Conservation (phyloP, 2,797 vertebrate genomes). For the Myotis vivesi region DNA sequence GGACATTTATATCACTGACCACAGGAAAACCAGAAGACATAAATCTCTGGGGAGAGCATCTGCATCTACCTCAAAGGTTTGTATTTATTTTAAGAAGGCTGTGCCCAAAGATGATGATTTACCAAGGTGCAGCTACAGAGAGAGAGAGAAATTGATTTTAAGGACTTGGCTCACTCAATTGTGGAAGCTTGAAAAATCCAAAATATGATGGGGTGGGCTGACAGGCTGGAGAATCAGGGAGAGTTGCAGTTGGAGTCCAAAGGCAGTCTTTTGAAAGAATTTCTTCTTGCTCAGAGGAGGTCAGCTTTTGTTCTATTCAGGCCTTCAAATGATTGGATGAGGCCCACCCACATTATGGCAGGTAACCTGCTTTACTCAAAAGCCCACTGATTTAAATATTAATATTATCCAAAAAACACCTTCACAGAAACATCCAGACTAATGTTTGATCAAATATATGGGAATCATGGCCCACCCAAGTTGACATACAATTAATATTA, state of each 20-base stretch:
- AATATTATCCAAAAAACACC: conserved; percentile 16
- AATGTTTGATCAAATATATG: conserved; percentile 31
- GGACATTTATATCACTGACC: neutral
- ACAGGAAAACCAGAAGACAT: neutral
- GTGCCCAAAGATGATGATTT: neutral
- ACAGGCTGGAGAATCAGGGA: neutral
- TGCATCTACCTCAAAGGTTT: neutral
- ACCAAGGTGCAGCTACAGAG: neutral
- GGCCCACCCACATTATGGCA: neutral
- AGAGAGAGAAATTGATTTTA: neutral
- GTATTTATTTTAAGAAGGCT: neutral
- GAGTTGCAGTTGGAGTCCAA: neutral
- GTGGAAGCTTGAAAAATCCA: neutral
- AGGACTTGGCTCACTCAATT: neutral
- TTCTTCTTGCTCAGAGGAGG: neutral
- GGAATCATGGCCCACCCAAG: neutral
- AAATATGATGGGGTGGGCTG: neutral
- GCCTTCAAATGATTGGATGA: neutral
- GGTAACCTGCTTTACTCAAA: conserved; percentile 22
- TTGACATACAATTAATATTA: conserved; percentile 42
- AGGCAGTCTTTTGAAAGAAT: neutral
- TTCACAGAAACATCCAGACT: conserved; percentile 12
- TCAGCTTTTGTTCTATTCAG: neutral
- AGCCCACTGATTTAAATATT: conserved; percentile 33
- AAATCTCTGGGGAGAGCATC: neutral